These are phyloP conservation scores for Pseudomyrmex flavicornis DNA, from an alignment of 1,140 invertebrate genomes.

Conservation along the genomic window DNA sequence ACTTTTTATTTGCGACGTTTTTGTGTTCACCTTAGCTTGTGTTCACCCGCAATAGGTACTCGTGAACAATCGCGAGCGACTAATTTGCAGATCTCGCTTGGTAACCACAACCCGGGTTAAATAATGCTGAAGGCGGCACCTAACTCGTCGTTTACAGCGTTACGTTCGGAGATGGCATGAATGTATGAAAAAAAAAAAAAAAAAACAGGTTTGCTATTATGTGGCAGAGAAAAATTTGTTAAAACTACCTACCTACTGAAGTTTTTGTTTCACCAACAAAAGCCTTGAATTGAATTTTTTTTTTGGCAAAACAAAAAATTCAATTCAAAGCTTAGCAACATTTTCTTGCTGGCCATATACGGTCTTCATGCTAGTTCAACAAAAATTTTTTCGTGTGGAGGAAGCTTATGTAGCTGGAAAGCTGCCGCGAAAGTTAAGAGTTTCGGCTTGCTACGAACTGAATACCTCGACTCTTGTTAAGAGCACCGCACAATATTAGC, in stretches of 20 bases:
- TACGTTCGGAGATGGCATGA: slow-evolving; percentile 20
- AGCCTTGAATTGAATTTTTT: too few relatives aligned
- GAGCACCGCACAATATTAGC: slow-evolving; percentile 28
- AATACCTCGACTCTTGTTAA: slow-evolving; percentile 35
- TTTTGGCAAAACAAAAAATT: too few relatives aligned
- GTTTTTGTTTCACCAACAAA: too few relatives aligned
- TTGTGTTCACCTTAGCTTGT: slow-evolving; percentile 1
- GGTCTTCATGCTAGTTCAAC: too few relatives aligned
- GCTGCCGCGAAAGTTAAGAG: slow-evolving; percentile 34
- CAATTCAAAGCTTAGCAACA: too few relatives aligned
- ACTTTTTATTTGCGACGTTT: slow-evolving; percentile 42
- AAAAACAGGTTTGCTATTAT: too few relatives aligned
- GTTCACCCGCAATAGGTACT: not conserved
- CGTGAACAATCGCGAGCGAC: slow-evolving; percentile 48
- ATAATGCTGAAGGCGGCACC: slow-evolving; percentile 43
- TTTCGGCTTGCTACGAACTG: slow-evolving; percentile 15
- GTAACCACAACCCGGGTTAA: slow-evolving; percentile 27
- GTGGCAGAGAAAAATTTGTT: too few relatives aligned
- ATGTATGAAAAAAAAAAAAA: not conserved
- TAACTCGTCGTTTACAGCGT: slow-evolving; percentile 55
- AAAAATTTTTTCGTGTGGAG: not conserved
- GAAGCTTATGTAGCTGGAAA: slow-evolving; percentile 45
- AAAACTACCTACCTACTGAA: too few relatives aligned
- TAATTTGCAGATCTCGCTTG: slow-evolving; percentile 36
- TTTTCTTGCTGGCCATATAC: too few relatives aligned